These are phyloP conservation scores for Caenorhabditis zanzibari DNA, from an alignment of 2,888 invertebrate genomes.

Conservation along the genomic window DNA sequence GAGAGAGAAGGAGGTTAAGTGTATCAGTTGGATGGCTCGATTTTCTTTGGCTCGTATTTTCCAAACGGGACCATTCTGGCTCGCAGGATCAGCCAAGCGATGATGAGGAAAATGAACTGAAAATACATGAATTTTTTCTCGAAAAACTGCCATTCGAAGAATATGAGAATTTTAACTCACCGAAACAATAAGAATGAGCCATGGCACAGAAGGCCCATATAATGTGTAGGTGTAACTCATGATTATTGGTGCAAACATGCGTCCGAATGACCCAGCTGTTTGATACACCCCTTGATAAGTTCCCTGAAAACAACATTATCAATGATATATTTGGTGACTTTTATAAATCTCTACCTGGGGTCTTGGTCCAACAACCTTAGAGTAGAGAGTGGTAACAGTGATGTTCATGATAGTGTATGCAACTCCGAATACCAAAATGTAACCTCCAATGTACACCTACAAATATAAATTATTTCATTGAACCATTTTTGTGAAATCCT, in stretches of 20 bases:
- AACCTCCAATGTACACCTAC: conserved; percentile 62
- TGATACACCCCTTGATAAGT: conserved; percentile 72
- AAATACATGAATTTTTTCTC: no score
- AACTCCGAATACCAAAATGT: conserved; percentile 67
- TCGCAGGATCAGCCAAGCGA: conserved; percentile 54
- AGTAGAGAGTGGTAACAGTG: conserved; percentile 67
- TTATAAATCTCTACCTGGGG: conserved; percentile 35
- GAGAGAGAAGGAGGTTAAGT: neutral
- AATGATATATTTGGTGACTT: neutral
- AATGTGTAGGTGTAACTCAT: conserved; percentile 56
- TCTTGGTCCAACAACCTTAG: conserved; percentile 69
- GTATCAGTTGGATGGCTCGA: conserved; percentile 15
- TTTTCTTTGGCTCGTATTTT: conserved; percentile 31
- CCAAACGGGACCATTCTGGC: conserved; percentile 60
- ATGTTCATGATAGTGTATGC: conserved; percentile 66
- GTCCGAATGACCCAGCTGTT: conserved; percentile 67
- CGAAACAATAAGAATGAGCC: conserved; percentile 54
- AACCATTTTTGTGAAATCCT: neutral
- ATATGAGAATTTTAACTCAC: conserved; percentile 17
- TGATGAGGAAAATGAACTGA: conserved; percentile 41
- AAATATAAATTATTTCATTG: neutral
- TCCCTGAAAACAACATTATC: conserved; percentile 34
- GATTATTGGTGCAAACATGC: conserved; percentile 59
- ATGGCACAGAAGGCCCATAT: conserved; percentile 57
- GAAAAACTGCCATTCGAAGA: no score